These are phyloP conservation scores for Rhagologus leucostigma DNA, from an alignment of 2,113 vertebrate species.

Conservation along the genomic window DNA sequence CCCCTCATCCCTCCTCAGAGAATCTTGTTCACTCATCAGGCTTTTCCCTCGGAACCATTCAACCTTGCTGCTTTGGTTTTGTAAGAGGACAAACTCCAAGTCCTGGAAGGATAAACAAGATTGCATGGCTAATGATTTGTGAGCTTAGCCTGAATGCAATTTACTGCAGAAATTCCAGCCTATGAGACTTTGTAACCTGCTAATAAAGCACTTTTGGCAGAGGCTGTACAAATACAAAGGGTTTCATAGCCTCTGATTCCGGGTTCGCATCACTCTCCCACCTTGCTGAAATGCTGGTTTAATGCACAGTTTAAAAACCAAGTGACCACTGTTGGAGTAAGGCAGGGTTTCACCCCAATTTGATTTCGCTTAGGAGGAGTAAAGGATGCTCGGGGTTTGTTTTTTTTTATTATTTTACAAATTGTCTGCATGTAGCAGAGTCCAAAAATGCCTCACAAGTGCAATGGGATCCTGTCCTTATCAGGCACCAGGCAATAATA, in stretches of 20 bases:
- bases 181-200: constrained; percentile 59
- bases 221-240: constrained; percentile 51
- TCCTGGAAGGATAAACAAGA: constrained; percentile 71
- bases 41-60: constrained; percentile 66
- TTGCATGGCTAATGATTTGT: constrained; percentile 71
- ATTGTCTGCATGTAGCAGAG: background rate
- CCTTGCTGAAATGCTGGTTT: constrained; percentile 2
- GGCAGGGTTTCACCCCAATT: background rate
- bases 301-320: background rate
- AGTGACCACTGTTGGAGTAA: background rate
- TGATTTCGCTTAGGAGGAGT: background rate
- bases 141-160: constrained; percentile 63
- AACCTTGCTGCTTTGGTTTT: constrained; percentile 67
- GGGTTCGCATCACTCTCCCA: background rate
- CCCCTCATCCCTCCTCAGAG: background rate
- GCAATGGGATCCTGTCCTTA: background rate
- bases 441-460: background rate
- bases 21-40: background rate
- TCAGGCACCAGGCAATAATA: background rate
- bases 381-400: background rate
- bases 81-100: constrained; percentile 79
- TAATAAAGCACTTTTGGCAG: constrained; percentile 58
- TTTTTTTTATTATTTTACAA: background rate
- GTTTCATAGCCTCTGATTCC: constrained; percentile 14
- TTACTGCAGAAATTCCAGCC: constrained; percentile 56